Percentiles rank a stretch among this genome's conserved stretches.
Conservation (phyloP, 2,797 vertebrate species). For the Lagorchestes hirsutus region DNA sequence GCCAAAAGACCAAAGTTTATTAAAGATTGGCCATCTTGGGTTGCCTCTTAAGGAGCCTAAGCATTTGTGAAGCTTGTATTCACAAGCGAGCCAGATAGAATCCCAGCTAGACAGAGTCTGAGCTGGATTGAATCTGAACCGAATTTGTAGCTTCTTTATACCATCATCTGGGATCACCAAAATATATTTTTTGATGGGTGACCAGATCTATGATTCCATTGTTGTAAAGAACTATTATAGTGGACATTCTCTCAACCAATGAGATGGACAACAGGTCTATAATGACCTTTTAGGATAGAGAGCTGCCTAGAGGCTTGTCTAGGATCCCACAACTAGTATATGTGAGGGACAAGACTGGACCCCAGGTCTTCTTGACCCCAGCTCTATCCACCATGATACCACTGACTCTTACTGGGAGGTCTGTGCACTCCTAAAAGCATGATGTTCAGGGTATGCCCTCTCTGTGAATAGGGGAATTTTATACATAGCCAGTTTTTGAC, state of each 20-base stretch:
- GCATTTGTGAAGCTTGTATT: too few relatives aligned
- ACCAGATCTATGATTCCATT: background rate
- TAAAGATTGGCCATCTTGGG: too few relatives aligned
- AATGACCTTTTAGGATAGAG: background rate
- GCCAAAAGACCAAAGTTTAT: too few relatives aligned
- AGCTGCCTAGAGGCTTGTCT: background rate
- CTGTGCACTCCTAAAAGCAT: conserved; percentile 32
- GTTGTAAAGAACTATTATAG: background rate
- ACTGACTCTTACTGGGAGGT: background rate
- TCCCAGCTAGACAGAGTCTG: too few relatives aligned
- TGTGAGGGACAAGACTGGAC: background rate
- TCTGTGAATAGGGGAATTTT: conserved; percentile 28
- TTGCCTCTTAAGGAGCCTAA: too few relatives aligned
- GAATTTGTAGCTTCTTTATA: conserved; percentile 53
- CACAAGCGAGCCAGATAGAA: too few relatives aligned
- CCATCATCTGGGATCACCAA: background rate
- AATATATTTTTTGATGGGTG: background rate
- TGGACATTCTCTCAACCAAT: background rate
- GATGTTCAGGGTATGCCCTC: background rate
- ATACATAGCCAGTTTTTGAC: conserved; percentile 31
- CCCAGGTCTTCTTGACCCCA: background rate
- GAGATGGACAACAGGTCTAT: background rate
- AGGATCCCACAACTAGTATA: background rate
- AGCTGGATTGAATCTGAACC: too few relatives aligned
- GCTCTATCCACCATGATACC: background rate